Percentiles rank a stretch among this genome's conserved stretches.
These are phyloP conservation scores for Oreochromis grahami DNA, from an alignment of 2,797 vertebrate genomes.

Conservation along the genomic window DNA sequence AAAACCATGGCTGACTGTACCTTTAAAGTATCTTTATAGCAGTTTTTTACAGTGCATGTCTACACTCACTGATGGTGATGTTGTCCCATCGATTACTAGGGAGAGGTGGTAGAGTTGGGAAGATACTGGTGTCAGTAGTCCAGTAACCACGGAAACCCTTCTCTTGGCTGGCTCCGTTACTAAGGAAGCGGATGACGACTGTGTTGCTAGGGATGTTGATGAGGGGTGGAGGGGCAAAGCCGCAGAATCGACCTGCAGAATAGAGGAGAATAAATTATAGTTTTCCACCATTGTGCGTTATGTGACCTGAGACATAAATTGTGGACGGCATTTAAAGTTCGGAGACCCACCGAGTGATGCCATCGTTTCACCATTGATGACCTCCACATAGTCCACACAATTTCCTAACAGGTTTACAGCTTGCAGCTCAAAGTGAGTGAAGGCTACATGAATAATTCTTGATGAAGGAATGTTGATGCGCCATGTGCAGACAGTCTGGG, in stretches of 20 bases:
- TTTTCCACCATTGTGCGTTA: not conserved
- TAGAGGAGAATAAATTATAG: not conserved
- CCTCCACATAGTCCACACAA: conserved; percentile 77
- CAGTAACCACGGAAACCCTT: conserved; percentile 78
- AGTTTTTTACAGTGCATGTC: not conserved
- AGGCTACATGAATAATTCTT: conserved; percentile 56
- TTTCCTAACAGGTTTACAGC: conserved; percentile 45
- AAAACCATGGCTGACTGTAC: not conserved
- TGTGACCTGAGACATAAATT: not conserved
- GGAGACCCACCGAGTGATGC: conserved; percentile 39
- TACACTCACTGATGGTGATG: conserved; percentile 61
- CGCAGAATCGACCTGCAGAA: conserved; percentile 72
- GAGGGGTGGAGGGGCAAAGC: conserved; percentile 44
- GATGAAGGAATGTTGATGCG: conserved; percentile 53
- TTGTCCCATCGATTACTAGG: conserved; percentile 69
- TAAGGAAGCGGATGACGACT: conserved; percentile 71
- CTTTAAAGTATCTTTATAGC: not conserved
- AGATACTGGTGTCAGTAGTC: conserved; percentile 59
- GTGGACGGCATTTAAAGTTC: not conserved
- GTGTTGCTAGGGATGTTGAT: conserved; percentile 38
- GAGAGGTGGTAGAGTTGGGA: conserved; percentile 62
- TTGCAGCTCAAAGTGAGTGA: conserved; percentile 77
- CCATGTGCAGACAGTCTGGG: conserved; percentile 76
- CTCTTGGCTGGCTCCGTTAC: conserved; percentile 54
- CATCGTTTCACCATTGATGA: conserved; percentile 63